A percentile compares a stretch with the other conserved stretches of the same genome.
These are phyloP conservation scores for Drosophila dives DNA, from an alignment of 2,888 invertebrate species.

Conservation along the genomic window DNA sequence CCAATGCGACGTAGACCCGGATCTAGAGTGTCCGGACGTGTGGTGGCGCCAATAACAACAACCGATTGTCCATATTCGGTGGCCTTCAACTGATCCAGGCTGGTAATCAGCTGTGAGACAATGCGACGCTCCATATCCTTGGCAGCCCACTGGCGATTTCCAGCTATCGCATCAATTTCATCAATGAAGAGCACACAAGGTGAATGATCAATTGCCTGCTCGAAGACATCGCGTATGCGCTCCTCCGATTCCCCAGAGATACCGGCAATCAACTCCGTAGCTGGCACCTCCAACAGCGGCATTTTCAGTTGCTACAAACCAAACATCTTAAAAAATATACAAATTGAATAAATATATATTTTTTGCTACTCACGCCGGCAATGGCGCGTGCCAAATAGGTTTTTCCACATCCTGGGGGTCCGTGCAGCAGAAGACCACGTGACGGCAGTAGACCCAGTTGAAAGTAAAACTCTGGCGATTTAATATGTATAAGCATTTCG, in stretches of 20 bases:
- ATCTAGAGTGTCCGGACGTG: conserved; percentile 95
- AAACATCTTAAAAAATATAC: not conserved
- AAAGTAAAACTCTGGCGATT: conserved; percentile 95
- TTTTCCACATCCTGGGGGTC: conserved; percentile 98
- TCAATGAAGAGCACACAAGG: conserved; percentile 97
- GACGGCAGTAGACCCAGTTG: conserved; percentile 94
- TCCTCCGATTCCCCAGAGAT: conserved; percentile 98
- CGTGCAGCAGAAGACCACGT: conserved; percentile 95
- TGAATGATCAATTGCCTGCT: conserved; percentile 91
- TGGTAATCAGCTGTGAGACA: conserved; percentile 95
- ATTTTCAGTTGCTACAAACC: conserved; percentile 90
- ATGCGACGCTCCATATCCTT: conserved; percentile 98
- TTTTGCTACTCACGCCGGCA: conserved; percentile 88
- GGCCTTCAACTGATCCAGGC: conserved; percentile 90
- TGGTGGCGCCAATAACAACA: conserved; percentile 97
- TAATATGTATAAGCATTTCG: conserved; percentile 92
- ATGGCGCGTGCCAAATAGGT: conserved; percentile 92
- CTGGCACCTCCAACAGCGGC: conserved; percentile 94
- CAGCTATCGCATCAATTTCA: conserved; percentile 98
- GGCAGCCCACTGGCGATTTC: conserved; percentile 94
- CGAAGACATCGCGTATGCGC: conserved; percentile 95
- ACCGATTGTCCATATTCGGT: conserved; percentile 83
- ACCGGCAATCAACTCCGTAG: conserved; percentile 96
- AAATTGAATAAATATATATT: not conserved
- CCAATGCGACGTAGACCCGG: conserved; percentile 96